phyloP scores from a whole-genome alignment of 2,797 vertebrate species.

The Melanotaenia parkinsoni region DNA sequence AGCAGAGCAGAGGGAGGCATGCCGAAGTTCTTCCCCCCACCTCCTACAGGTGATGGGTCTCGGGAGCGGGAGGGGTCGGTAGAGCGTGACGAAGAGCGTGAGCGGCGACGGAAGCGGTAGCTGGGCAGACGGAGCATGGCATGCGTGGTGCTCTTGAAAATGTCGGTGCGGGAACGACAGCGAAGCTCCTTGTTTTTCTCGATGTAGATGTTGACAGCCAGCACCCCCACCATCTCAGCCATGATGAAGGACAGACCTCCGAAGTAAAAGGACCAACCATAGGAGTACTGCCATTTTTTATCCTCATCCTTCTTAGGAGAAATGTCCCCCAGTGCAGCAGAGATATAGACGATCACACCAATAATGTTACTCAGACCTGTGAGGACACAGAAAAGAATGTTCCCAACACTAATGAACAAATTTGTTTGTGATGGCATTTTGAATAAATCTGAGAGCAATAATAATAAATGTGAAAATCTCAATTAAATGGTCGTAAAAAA shows the following conservation, averaged over 20 bases:
- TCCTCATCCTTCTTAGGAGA: constrained; percentile 93
- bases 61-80: constrained; percentile 92
- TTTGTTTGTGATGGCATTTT: constrained; percentile 3
- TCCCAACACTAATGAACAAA: constrained; percentile 20
- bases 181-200: constrained; percentile 95
- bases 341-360: constrained; percentile 96
- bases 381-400: constrained; percentile 25
- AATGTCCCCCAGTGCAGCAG: constrained; percentile 93
- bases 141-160: constrained; percentile 89
- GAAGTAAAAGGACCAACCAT: constrained; percentile 97
- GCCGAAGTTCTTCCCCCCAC: constrained; percentile 87
- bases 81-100: constrained; percentile 92
- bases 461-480: background rate
- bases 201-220: constrained; percentile 96
- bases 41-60: constrained; percentile 88
- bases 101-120: constrained; percentile 92
- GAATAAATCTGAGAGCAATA: background rate
- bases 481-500: background rate
- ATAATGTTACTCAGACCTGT: constrained; percentile 95
- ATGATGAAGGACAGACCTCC: constrained; percentile 95
- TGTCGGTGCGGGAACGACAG: constrained; percentile 91
- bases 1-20: constrained; percentile 85
- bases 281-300: constrained; percentile 94
- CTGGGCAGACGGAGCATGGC: constrained; percentile 92
- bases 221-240: constrained; percentile 95